These are phyloP conservation scores for Acestrorhynchus altus DNA, from an alignment of 2,797 vertebrate genomes.

Conservation along the genomic window DNA sequence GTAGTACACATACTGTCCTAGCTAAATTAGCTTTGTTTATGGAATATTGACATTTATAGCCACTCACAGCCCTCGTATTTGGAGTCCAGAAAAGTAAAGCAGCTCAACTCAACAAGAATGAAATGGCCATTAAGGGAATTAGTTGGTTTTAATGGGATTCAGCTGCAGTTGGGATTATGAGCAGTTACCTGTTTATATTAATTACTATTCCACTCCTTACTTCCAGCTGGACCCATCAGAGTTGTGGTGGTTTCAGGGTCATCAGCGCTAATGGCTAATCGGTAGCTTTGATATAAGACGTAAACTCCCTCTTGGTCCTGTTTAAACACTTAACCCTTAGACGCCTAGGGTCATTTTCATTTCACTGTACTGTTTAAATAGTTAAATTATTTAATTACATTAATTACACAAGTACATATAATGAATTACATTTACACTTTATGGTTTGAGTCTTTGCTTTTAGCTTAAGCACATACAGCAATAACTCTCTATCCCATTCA, in stretches of 20 bases:
- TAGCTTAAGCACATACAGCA: too few species aligned
- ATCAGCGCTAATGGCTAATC: background rate
- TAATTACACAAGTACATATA: too few species aligned
- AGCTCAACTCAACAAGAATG: background rate
- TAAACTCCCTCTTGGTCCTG: background rate
- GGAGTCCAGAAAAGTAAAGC: too few species aligned
- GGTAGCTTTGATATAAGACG: background rate
- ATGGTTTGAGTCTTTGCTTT: too few species aligned
- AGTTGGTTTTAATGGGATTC: background rate
- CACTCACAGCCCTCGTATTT: too few species aligned
- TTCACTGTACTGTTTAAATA: background rate
- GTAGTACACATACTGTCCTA: too few species aligned
- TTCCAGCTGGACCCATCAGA: background rate
- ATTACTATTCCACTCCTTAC: background rate
- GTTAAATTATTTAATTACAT: background rate
- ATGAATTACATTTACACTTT: background rate
- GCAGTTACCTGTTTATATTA: background rate
- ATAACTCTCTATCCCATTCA: too few species aligned
- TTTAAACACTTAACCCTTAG: background rate
- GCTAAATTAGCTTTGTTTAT: too few species aligned
- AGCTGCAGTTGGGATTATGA: background rate
- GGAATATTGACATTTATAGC: too few species aligned
- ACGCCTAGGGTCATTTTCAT: background rate
- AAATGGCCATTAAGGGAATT: background rate
- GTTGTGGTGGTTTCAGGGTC: background rate